phyloP scores from a whole-genome alignment of 1,140 invertebrate species.

The Pseudoatta argentina region DNA sequence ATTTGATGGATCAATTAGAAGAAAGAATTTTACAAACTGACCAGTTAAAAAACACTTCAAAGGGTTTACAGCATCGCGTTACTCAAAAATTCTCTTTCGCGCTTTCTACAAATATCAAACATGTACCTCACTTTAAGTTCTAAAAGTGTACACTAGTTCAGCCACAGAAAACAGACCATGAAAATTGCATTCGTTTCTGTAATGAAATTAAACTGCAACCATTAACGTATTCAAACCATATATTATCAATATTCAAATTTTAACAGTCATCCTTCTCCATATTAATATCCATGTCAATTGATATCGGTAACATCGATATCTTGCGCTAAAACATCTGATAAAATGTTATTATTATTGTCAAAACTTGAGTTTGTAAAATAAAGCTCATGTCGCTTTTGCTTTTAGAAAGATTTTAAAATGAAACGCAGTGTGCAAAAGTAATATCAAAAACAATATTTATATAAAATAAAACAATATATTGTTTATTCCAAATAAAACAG shows the following conservation, averaged over 20 bases:
- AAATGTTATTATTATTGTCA: conserved; percentile 8
- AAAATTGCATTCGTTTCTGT: not conserved
- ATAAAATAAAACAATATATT: conserved; percentile 10
- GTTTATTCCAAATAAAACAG: not conserved
- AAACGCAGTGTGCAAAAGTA: not conserved
- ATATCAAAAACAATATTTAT: conserved; percentile 15
- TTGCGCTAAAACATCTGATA: not conserved
- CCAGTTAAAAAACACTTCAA: no score
- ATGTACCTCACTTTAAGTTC: no score
- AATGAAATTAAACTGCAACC: not conserved
- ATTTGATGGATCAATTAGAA: no score
- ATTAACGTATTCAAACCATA: not conserved
- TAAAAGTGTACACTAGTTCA: no score
- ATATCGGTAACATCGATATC: conserved; percentile 16
- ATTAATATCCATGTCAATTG: conserved; percentile 9
- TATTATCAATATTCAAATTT: not conserved
- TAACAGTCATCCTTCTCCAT: not conserved
- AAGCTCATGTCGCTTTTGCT: not conserved
- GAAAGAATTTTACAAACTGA: no score
- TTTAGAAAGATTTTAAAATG: not conserved
- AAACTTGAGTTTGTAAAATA: not conserved
- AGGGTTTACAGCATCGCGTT: no score
- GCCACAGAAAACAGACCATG: no score
- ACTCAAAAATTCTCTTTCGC: no score
- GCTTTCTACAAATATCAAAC: no score